phyloP scores from a whole-genome alignment of 2,797 vertebrate species.

The Pteropus rufus region DNA sequence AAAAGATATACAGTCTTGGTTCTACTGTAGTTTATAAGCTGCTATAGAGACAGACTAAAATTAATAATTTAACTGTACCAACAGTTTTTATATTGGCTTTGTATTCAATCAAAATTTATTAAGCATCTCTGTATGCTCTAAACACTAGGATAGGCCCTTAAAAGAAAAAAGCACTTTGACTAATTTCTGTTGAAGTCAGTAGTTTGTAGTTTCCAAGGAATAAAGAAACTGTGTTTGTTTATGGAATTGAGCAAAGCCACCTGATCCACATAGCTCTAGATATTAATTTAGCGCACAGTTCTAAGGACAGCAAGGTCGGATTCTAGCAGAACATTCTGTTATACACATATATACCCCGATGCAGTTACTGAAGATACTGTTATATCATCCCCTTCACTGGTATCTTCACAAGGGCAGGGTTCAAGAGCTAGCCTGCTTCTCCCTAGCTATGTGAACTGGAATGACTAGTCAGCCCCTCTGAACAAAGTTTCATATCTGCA shows the following conservation, averaged over 20 bases:
- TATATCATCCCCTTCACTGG: neutral
- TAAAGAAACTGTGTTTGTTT: neutral
- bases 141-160: neutral
- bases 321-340: neutral
- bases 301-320: neutral
- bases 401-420: neutral
- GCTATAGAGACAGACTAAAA: neutral
- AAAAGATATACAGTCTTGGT: neutral
- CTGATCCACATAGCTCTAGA: neutral
- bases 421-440: neutral
- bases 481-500: neutral
- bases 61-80: constrained; percentile 7
- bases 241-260: neutral
- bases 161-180: neutral
- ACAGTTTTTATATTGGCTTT: constrained; percentile 10
- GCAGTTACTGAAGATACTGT: neutral
- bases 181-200: neutral
- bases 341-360: neutral
- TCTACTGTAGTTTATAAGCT: neutral
- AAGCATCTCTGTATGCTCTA: neutral
- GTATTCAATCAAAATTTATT: constrained; percentile 6
- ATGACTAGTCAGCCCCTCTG: neutral
- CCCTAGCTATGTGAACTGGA: neutral
- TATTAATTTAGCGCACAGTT: neutral
- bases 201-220: neutral